A percentile compares a stretch with the other conserved stretches of the same genome.
These are phyloP conservation scores for Gymnocheta viridis DNA, from an alignment of 2,888 invertebrate genomes.

Conservation along the genomic window DNA sequence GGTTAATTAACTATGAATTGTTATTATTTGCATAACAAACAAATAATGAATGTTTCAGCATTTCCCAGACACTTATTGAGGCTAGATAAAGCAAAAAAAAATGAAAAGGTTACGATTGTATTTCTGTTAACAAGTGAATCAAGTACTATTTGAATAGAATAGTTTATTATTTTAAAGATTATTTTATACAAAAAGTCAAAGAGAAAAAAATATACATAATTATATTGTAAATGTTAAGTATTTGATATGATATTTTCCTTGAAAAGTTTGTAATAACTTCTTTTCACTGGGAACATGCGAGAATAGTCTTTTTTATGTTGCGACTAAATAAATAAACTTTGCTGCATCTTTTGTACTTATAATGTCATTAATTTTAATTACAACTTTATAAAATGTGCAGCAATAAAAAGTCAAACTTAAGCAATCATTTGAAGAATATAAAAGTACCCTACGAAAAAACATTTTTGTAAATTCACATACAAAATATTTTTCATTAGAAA, in stretches of 20 bases:
- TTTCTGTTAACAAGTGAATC: conserved; percentile 24
- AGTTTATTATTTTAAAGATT: conserved; percentile 14
- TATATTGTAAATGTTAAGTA: conserved; percentile 60
- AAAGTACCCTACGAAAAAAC: background rate
- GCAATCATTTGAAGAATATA: background rate
- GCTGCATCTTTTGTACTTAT: conserved; percentile 48
- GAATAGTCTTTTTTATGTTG: conserved; percentile 9
- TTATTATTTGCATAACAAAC: conserved; percentile 62
- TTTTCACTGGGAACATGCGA: background rate
- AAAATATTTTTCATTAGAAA: too few species aligned
- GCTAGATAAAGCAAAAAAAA: background rate
- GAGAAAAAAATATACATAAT: conserved; percentile 26
- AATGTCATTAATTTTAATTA: conserved; percentile 68
- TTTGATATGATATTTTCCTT: conserved; percentile 47
- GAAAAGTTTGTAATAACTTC: background rate
- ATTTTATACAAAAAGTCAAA: background rate
- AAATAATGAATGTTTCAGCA: background rate
- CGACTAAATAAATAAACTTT: conserved; percentile 40
- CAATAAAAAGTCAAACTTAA: conserved; percentile 21
- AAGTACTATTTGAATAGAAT: conserved; percentile 11
- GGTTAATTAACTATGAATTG: conserved; percentile 81
- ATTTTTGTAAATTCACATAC: too few species aligned
- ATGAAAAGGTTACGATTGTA: conserved; percentile 26
- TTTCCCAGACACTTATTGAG: conserved; percentile 23
- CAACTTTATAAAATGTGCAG: conserved; percentile 49